A percentile compares a stretch with the other conserved stretches of the same genome.
phyloP scores from a whole-genome alignment of 2,113 vertebrate species.

The Syngnathoides biaculeatus region DNA sequence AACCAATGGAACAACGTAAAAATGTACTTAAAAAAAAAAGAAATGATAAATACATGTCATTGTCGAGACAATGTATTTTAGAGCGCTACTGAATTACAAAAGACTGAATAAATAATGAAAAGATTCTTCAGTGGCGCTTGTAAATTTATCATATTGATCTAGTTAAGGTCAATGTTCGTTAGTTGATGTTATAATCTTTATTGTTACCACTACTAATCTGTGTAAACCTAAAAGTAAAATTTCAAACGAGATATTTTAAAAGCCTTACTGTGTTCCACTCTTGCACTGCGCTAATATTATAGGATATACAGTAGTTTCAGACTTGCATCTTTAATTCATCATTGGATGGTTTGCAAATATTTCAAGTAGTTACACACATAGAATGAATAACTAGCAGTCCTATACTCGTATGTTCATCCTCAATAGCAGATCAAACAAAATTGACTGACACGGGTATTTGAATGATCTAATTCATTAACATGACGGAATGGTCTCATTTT shows the following conservation, averaged over 20 bases:
- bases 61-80: background rate
- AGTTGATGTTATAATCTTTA: no score
- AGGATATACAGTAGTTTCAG: background rate
- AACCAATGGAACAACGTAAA: conserved; percentile 21
- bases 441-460: background rate
- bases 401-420: no score
- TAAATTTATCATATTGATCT: no score
- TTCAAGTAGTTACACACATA: conserved; percentile 7
- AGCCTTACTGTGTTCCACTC: conserved; percentile 9
- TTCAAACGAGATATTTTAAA: conserved; percentile 19
- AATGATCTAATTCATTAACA: background rate
- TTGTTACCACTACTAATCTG: background rate
- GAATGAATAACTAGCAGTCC: background rate
- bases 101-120: background rate
- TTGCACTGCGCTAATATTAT: conserved; percentile 25
- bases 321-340: conserved; percentile 14
- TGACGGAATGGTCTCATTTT: background rate
- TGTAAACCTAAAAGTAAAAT: background rate
- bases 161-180: no score
- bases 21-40: conserved; percentile 6
- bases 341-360: background rate
- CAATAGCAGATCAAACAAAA: no score
- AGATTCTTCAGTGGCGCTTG: no score
- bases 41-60: conserved; percentile 4
- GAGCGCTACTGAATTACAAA: background rate